These are phyloP conservation scores for Huso huso DNA, from an alignment of 2,797 vertebrate genomes.

Conservation along the genomic window DNA sequence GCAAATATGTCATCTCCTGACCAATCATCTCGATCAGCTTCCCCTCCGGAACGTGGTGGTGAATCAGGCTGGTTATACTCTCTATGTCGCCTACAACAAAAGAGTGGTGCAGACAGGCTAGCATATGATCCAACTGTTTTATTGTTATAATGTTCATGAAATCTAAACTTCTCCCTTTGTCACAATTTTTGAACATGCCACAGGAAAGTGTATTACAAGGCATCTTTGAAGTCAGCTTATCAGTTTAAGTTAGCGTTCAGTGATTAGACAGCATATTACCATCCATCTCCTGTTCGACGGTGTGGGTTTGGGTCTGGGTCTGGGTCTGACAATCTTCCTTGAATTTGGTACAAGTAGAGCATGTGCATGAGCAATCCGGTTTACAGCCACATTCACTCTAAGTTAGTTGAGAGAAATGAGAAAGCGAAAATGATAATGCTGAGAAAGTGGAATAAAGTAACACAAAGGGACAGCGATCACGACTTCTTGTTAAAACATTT, in stretches of 20 bases:
- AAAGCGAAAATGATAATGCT: neutral
- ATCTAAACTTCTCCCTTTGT: too few species aligned
- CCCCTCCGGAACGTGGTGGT: conserved; percentile 80
- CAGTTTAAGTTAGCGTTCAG: too few species aligned
- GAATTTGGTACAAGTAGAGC: conserved; percentile 54
- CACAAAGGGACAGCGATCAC: conserved; percentile 21
- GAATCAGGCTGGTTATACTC: conserved; percentile 65
- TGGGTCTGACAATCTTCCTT: conserved; percentile 37
- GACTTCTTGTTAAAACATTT: conserved; percentile 18
- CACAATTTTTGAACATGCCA: too few species aligned
- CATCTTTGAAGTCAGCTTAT: too few species aligned
- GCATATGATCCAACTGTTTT: neutral
- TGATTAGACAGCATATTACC: conserved; percentile 51
- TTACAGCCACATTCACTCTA: conserved; percentile 59
- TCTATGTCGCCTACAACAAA: conserved; percentile 63
- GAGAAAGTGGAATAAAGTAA: neutral
- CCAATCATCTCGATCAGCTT: conserved; percentile 80
- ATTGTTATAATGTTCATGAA: too few species aligned
- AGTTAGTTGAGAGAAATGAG: conserved; percentile 5
- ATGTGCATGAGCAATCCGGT: conserved; percentile 62
- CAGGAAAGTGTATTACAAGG: too few species aligned
- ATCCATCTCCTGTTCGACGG: conserved; percentile 66
- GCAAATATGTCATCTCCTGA: conserved; percentile 81
- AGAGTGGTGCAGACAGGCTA: neutral
- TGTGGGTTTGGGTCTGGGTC: conserved; percentile 35